A percentile compares a stretch with the other conserved stretches of the same genome.
phyloP scores from a whole-genome alignment of 2,888 invertebrate species.

The Drosophila leonis region DNA sequence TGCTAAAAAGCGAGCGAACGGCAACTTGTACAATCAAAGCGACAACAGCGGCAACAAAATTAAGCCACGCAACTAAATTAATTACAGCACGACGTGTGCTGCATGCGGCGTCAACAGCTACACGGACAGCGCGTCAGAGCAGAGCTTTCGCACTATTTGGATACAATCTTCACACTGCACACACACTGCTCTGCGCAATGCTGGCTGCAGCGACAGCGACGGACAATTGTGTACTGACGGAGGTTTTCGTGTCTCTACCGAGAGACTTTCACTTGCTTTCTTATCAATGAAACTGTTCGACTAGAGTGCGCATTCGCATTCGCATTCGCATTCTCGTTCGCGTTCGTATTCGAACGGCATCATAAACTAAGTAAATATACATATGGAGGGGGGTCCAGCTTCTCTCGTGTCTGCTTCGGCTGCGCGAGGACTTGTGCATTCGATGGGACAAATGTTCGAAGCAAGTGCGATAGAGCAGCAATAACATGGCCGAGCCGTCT shows the following conservation, averaged over 20 bases:
- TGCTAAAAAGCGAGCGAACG: conserved; percentile 36
- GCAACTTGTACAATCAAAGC: conserved; percentile 45
- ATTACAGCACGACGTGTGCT: conserved; percentile 48
- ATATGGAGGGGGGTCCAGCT: conserved; percentile 11
- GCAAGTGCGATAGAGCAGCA: conserved; percentile 8
- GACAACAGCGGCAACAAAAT: conserved; percentile 39
- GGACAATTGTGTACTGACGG: conserved; percentile 54
- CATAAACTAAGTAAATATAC: conserved; percentile 12
- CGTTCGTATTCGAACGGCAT: conserved; percentile 28
- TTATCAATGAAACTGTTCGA: conserved; percentile 69
- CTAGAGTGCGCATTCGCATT: conserved; percentile 51
- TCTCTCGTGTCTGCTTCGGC: conserved; percentile 19
- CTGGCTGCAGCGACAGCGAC: conserved; percentile 41
- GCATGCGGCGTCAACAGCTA: conserved; percentile 43
- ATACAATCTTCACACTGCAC: conserved; percentile 48
- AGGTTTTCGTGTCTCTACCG: conserved; percentile 22
- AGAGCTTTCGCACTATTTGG: conserved; percentile 43
- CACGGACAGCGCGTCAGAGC: conserved; percentile 35
- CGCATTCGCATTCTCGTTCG: conserved; percentile 50
- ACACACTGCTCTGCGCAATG: conserved; percentile 40
- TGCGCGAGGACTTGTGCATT: conserved; percentile 14
- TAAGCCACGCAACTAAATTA: conserved; percentile 56
- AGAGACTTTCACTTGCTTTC: conserved; percentile 63
- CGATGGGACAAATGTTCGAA: conserved; percentile 9
- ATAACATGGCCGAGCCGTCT: neutral